Evolutionary conservation across 2,113 vertebrate species (phyloP).

Genomic region (Bujurquina vittata): DNA sequence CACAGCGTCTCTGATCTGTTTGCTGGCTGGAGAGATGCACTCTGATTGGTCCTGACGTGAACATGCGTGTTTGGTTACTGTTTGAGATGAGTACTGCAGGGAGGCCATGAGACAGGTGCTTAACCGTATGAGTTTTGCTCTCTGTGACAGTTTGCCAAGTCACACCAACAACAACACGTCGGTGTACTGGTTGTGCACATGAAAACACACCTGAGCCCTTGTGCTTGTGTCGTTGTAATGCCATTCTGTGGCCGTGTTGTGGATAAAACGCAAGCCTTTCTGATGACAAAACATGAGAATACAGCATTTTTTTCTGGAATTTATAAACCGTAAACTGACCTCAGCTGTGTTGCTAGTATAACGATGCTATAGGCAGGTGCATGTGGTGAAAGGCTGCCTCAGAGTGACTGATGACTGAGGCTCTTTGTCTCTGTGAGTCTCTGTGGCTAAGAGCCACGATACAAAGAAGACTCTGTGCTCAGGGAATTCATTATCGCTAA

Average conservation of each 20-base stretch:
- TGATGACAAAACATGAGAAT: conserved; percentile 4
- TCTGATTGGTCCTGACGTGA: conserved; percentile 32
- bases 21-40: conserved; percentile 25
- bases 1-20: conserved; percentile 5
- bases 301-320: neutral
- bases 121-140: conserved; percentile 38
- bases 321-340: neutral
- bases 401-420: conserved; percentile 54
- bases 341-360: conserved; percentile 6
- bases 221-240: accelerated
- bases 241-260: neutral
- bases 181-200: conserved; percentile 30
- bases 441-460: conserved; percentile 32
- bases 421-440: conserved; percentile 67
- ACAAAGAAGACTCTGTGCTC: conserved; percentile 74
- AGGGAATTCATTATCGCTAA: conserved; percentile 72
- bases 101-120: conserved; percentile 62
- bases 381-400: conserved; percentile 60
- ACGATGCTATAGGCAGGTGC: conserved; percentile 63
- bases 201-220: conserved; percentile 45
- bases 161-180: conserved; percentile 55
- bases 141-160: conserved; percentile 43
- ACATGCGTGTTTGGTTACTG: conserved; percentile 27
- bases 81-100: conserved; percentile 40
- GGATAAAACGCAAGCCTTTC: neutral